A percentile compares a stretch with the other conserved stretches of the same genome.
phyloP scores from a whole-genome alignment of 1,140 invertebrate genomes.

The Zophobas morio region DNA sequence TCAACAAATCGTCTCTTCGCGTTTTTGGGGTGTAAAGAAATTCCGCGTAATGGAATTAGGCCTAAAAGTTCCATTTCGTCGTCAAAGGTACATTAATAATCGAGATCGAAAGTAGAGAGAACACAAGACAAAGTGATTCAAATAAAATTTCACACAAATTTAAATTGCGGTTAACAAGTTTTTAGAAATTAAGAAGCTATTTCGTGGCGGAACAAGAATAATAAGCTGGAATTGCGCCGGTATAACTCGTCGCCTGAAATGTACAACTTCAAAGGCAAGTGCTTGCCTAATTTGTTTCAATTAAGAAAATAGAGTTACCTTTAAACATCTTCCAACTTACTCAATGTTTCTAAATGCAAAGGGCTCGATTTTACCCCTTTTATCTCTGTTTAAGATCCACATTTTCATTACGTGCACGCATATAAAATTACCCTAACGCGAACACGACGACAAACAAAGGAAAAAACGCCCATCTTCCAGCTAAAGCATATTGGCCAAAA shows the following conservation, averaged over 20 bases:
- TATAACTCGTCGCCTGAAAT: slow-evolving; percentile 52
- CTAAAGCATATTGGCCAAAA: too few relatives aligned
- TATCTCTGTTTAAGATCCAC: slow-evolving; percentile 42
- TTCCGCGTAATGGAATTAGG: slow-evolving; percentile 13
- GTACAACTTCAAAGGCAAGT: slow-evolving; percentile 57
- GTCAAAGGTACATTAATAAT: slow-evolving; percentile 51
- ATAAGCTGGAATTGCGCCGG: slow-evolving; percentile 55
- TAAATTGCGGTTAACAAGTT: slow-evolving; percentile 63
- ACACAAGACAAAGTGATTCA: slow-evolving; percentile 52
- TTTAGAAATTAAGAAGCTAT: slow-evolving; percentile 62
- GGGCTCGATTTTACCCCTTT: slow-evolving; percentile 47
- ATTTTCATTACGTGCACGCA: slow-evolving; percentile 29
- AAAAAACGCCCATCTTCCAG: background rate
- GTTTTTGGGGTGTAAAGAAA: slow-evolving; percentile 5
- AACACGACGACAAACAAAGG: slow-evolving; percentile 3
- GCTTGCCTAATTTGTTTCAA: slow-evolving; percentile 60
- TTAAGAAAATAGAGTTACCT: slow-evolving; percentile 62
- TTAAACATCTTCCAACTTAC: slow-evolving; percentile 52
- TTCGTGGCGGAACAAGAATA: slow-evolving; percentile 59
- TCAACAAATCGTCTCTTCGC: slow-evolving; percentile 20
- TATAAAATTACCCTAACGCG: slow-evolving; percentile 7
- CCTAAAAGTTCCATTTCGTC: slow-evolving; percentile 44
- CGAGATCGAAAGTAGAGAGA: slow-evolving; percentile 44
- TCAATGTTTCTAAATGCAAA: slow-evolving; percentile 49
- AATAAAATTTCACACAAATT: slow-evolving; percentile 58